Base-by-base conservation (phyloP, 2,797 vertebrate species). In the Acestrorhynchus altus region DNA sequence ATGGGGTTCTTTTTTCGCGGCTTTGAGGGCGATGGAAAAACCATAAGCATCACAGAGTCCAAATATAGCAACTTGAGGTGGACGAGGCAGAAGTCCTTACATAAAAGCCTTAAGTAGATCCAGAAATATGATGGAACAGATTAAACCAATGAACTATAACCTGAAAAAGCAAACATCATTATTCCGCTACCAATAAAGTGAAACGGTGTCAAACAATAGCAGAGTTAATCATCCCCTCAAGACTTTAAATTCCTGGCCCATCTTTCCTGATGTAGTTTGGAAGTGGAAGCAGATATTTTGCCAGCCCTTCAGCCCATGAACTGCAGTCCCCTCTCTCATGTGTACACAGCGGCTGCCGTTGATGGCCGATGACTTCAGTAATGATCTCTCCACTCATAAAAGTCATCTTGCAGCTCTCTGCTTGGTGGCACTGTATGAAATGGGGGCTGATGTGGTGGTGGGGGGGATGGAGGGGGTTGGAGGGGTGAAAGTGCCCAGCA, bases 271-370 rank as follows among this genome's bases (percentile, higher is more conserved):
- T 68, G 44, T 22, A 56, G 52, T 56, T 64, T 56, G 57, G 12
- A 54, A 40, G 31, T 22, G 59, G 61, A 77, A 81, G 66, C 68
- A 82, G 81, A 77, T 74, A 63, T 71, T 83, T 83, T 77, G 20
- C 54, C 57, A 72, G 70, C 42, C 22, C 9, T 40, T 54, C 39
- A 11, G 67, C 51, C 67, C 11, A 40, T 82, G 42, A 83, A 76
- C 76, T 81, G 78, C 69, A 77, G 66, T 57, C n/a, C 59, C 52
- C 71, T 69, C 26, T 54, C 75, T 76, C 56, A 71, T 63, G 61
- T 40, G 49, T 10, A 11, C 59, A 51, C 31, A 64, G 51, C 0
- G 11, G 49, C 59, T 67, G 68, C 54, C 16, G 68, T 52, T 65
- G 51, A 66, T 57, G 67, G 59, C 46, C 47, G 61, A 63, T 74